Evolutionary conservation across 2,888 invertebrate genomes (phyloP).

Genomic region (Torymus aiolomorphi): DNA sequence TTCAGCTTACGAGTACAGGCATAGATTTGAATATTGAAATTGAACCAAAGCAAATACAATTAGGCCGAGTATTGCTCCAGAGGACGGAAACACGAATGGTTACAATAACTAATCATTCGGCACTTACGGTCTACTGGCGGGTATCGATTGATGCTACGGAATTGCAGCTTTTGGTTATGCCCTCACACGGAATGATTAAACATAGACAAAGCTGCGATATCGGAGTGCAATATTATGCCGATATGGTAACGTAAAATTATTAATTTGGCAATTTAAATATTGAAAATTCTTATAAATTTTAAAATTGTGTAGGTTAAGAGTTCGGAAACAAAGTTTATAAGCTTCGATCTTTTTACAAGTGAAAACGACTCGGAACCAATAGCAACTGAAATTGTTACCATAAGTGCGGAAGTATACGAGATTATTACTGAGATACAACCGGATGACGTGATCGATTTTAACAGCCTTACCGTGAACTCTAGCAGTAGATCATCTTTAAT

Average conservation of each 20-base stretch:
- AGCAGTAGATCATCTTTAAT: slow-evolving; percentile 76
- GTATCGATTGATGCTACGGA: slow-evolving; percentile 74
- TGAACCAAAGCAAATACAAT: slow-evolving; percentile 74
- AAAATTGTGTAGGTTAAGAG: not conserved
- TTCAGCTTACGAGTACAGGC: slow-evolving; percentile 77
- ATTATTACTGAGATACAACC: slow-evolving; percentile 78
- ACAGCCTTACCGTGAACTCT: slow-evolving; percentile 79
- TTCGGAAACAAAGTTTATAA: slow-evolving; percentile 39
- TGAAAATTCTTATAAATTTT: no score
- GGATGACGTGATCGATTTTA: slow-evolving; percentile 78
- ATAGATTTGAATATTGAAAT: slow-evolving; percentile 77
- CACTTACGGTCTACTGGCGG: slow-evolving; percentile 79
- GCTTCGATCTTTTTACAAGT: slow-evolving; percentile 72
- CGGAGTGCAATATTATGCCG: slow-evolving; percentile 63
- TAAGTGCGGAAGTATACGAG: slow-evolving; percentile 80
- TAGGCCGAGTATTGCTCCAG: slow-evolving; percentile 78
- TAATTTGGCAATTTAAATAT: not conserved
- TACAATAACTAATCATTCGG: slow-evolving; percentile 79
- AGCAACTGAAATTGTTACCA: slow-evolving; percentile 74
- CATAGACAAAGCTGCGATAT: slow-evolving; percentile 58
- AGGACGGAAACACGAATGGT: slow-evolving; percentile 77
- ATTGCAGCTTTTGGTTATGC: slow-evolving; percentile 68
- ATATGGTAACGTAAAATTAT: slow-evolving; percentile 54
- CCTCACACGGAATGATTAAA: slow-evolving; percentile 59
- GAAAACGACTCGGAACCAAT: slow-evolving; percentile 77